These are phyloP conservation scores for Hippasteria phrygiana DNA, from an alignment of 53 echinoderm and acorn worm genomes.

Conservation along the genomic window DNA sequence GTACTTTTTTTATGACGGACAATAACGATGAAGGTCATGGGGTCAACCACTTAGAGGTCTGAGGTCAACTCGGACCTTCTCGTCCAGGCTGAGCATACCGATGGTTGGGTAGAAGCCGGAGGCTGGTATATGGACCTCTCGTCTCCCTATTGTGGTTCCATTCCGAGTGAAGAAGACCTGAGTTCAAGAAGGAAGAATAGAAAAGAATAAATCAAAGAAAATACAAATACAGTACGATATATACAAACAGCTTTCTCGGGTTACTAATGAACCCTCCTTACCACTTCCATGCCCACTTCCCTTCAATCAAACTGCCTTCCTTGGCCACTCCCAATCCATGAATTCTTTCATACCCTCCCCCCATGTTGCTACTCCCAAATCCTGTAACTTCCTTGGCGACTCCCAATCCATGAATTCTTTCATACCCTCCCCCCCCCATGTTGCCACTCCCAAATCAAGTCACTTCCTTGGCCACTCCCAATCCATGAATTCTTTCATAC, in stretches of 20 bases:
- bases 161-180: slow-evolving; percentile 98
- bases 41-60: slow-evolving; percentile 91
- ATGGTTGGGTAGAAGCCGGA: slow-evolving; percentile 95
- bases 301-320: neutral
- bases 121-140: slow-evolving; percentile 84
- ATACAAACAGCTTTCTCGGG: too few relatives aligned
- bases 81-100: slow-evolving; percentile 93
- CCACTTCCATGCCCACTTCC: too few relatives aligned
- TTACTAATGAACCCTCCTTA: too few relatives aligned
- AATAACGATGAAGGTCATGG: neutral
- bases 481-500: too few relatives aligned
- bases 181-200: neutral
- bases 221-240: neutral
- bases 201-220: too few relatives aligned
- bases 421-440: too few relatives aligned
- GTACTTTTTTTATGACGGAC: slow-evolving; percentile 49
- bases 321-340: neutral
- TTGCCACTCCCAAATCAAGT: too few relatives aligned
- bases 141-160: slow-evolving; percentile 91
- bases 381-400: too few relatives aligned
- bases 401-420: too few relatives aligned
- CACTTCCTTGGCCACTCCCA: too few relatives aligned
- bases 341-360: too few relatives aligned
- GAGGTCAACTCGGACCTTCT: slow-evolving; percentile 94
- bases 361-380: too few relatives aligned